Evolutionary conservation across 2,797 vertebrate genomes (phyloP).

Genomic region (Dermochelys coriacea): DNA sequence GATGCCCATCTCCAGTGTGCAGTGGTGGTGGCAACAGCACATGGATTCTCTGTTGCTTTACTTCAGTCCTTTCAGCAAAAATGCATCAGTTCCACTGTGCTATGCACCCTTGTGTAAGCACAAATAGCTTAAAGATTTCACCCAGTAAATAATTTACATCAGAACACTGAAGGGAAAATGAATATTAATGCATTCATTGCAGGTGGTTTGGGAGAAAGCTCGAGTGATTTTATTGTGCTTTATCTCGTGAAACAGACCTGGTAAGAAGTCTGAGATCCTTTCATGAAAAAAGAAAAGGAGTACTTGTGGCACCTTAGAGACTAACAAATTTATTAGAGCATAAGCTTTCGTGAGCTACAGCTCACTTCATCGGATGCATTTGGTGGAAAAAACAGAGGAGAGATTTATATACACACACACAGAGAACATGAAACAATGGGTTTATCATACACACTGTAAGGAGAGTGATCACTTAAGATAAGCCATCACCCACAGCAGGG

Average conservation of each 20-base stretch:
- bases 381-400: no score
- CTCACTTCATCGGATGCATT: no score
- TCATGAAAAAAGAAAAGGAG: background rate
- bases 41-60: background rate
- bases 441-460: no score
- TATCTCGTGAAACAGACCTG: background rate
- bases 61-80: background rate
- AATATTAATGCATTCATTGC: background rate
- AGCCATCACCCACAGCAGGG: no score
- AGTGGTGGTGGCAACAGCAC: no score
- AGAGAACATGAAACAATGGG: no score
- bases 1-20: background rate
- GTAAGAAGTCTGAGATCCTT: background rate
- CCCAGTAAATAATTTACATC: background rate
- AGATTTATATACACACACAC: no score
- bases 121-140: background rate
- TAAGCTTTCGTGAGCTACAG: no score
- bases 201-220: background rate
- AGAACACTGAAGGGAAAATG: background rate
- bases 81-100: background rate
- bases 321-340: no score
- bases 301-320: no score
- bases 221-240: background rate
- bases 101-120: background rate
- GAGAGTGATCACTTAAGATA: no score